phyloP scores from a whole-genome alignment of 2,113 vertebrate species.

The Sus scrofa region DNA sequence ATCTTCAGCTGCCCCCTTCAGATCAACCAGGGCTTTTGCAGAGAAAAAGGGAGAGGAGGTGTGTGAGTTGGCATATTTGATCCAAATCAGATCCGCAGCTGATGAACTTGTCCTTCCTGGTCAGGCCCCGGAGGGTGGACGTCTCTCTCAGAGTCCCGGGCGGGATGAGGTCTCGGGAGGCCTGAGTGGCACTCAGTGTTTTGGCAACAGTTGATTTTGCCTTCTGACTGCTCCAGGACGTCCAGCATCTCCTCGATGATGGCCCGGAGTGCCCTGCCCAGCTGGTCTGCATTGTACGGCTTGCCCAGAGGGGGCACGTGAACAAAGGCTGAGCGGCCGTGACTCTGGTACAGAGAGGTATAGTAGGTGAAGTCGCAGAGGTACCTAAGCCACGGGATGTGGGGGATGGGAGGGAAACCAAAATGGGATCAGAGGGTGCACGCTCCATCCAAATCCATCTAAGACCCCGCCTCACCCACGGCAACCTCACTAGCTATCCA shows the following conservation, averaged over 20 bases:
- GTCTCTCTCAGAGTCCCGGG: neutral
- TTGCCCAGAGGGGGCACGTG: constrained; percentile 95
- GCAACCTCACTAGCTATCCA: neutral
- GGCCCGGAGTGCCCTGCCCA: constrained; percentile 92
- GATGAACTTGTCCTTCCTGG: neutral
- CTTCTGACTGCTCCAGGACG: constrained; percentile 87
- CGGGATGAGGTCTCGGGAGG: constrained; percentile 49
- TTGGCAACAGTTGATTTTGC: constrained; percentile 89
- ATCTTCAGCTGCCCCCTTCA: neutral
- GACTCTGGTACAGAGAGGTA: constrained; percentile 93
- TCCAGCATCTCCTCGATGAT: constrained; percentile 93
- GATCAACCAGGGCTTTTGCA: neutral
- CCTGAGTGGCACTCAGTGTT: constrained; percentile 87
- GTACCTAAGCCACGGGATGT: constrained; percentile 87
- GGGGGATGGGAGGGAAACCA: neutral
- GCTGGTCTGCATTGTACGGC: constrained; percentile 92
- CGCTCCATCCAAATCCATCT: neutral
- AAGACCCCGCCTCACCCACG: neutral
- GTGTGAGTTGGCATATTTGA: neutral
- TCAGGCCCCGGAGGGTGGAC: neutral
- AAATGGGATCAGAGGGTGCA: neutral
- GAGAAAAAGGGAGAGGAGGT: neutral
- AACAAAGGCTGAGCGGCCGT: constrained; percentile 91
- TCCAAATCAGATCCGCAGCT: neutral
- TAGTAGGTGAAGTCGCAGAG: constrained; percentile 98